These are phyloP conservation scores for Leptinotarsa peninsularis DNA, from an alignment of 2,888 invertebrate genomes.

Conservation along the genomic window DNA sequence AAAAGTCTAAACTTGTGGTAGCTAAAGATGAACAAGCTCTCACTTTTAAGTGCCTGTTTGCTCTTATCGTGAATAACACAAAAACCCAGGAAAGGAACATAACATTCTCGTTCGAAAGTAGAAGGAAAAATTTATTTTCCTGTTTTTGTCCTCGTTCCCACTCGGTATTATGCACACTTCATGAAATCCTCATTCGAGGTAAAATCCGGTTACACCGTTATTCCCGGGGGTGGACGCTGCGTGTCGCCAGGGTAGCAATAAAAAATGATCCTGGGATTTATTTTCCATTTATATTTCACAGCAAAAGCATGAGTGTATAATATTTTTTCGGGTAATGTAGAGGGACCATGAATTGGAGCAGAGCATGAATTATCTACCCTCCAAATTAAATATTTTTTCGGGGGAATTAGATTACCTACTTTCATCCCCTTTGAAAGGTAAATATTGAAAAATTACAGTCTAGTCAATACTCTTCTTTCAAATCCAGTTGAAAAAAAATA, in stretches of 20 bases:
- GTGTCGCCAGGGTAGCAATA: conserved; percentile 4
- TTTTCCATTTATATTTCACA: conserved; percentile 12
- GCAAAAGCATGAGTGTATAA: conserved; percentile 1
- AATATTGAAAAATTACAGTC: too few species aligned
- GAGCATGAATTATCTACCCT: neutral
- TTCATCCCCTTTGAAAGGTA: too few species aligned
- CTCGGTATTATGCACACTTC: neutral
- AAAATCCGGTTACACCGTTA: conserved; percentile 11
- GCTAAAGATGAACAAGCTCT: too few species aligned
- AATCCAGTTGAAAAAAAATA: too few species aligned
- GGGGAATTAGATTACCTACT: neutral
- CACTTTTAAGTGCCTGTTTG: too few species aligned
- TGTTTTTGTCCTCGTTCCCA: neutral
- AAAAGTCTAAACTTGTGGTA: too few species aligned
- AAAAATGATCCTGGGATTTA: conserved; percentile 15
- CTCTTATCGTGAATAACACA: too few species aligned
- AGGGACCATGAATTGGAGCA: neutral
- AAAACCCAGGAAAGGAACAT: neutral
- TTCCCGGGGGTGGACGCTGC: neutral
- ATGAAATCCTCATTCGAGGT: conserved; percentile 11
- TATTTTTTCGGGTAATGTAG: neutral
- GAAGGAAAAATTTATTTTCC: neutral
- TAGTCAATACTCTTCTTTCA: too few species aligned
- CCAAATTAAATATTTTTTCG: neutral
- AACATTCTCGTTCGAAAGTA: neutral